Evolutionary conservation across 2,888 invertebrate genomes (phyloP), one percentile per base, ranked within the genome.

Genomic region (Orthonevra nobilis): DNA sequence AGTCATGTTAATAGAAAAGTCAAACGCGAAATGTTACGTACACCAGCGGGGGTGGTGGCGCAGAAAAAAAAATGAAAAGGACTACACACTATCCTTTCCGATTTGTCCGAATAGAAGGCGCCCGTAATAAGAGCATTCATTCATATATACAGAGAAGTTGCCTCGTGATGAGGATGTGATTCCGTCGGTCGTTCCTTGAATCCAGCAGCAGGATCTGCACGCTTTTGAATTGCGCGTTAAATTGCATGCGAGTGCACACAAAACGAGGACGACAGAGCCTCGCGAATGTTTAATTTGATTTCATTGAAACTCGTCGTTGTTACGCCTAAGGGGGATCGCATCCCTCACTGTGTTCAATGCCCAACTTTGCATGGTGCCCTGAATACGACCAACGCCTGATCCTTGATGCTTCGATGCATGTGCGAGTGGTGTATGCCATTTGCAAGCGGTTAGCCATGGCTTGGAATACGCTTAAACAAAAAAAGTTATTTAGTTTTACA

Each of bases 221-320:
- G 34, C n/a, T 56, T 77, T 40, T 77, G 64, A 72, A 77, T 64
- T 40, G 72, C 60, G 72, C 72, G 42, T 72, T 72, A 60, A 77
- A 77, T 77, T 77, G 77, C 54, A 77, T 77, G 58, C 72, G 52
- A 64, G 50, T 60, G 52, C 60, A 72, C 42, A 56, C n/a, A 34
- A 19, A 36, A 28, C 28, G 46, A 56, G 30, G 36, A 70, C 36
- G 40, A 42, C 14, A 23, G 28, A 26, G 40, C 56, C 48, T 61
- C 28, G 64, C 52, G 60, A 77, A 72, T 77, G 72, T 72, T 77
- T 72, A 77, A 77, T 77, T 77, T 72, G 46, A 72, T 77, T 77
- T 58, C 58, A 77, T 58, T 69, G 54, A 63, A 75, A 58, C 46
- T 77, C 38, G 50, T 75, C 70, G 32, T 60, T 68, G 50, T 48